phyloP scores from a whole-genome alignment of 2,113 vertebrate genomes.

The Balaeniceps rex region DNA sequence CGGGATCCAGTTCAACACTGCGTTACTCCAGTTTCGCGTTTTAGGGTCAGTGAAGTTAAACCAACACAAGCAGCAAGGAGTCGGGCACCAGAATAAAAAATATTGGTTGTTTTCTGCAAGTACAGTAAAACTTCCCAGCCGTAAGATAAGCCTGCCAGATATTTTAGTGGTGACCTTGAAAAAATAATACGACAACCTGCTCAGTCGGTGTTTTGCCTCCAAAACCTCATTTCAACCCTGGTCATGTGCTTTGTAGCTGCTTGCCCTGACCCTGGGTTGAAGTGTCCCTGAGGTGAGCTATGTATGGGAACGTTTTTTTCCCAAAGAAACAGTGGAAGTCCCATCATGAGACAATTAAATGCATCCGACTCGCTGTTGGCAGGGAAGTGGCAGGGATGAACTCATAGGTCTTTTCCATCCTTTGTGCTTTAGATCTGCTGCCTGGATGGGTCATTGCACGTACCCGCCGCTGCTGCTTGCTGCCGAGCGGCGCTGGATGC shows the following conservation, averaged over 20 bases:
- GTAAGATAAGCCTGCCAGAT: constrained; percentile 3
- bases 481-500: neutral
- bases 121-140: constrained; percentile 53
- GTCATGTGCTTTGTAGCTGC: neutral
- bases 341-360: neutral
- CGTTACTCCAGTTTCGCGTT: neutral
- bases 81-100: neutral
- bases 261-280: neutral
- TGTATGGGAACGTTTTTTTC: neutral
- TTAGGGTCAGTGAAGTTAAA: constrained; percentile 52
- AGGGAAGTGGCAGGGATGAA: constrained; percentile 1
- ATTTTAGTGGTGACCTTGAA: constrained; percentile 20
- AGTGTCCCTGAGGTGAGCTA: neutral
- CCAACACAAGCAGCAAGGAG: constrained; percentile 38
- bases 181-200: constrained; percentile 52
- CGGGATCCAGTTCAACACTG: neutral
- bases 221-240: constrained; percentile 35
- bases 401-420: constrained; percentile 1
- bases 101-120: constrained; percentile 50
- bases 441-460: neutral
- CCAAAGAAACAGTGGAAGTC: neutral
- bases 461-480: neutral
- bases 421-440: neutral
- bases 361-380: neutral
- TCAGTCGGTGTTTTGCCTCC: constrained; percentile 9